Evolutionary conservation across 2,797 vertebrate species (phyloP).

Genomic region (Gymnoscopelus braueri): DNA sequence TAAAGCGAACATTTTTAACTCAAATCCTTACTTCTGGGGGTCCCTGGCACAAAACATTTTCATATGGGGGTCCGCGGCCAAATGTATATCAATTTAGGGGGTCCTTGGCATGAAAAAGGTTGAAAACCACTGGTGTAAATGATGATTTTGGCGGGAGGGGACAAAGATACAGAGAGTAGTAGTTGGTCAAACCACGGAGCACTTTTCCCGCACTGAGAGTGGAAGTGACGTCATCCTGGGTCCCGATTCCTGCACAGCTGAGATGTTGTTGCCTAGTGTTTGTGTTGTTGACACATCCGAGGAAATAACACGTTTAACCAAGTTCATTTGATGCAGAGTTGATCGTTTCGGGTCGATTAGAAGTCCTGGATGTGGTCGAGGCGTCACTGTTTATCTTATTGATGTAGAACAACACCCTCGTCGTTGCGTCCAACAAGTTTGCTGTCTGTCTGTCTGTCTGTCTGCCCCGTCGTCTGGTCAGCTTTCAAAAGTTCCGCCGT

Average conservation of each 20-base stretch:
- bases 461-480: conserved; percentile 23
- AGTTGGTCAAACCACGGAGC: not conserved
- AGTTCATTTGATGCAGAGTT: not conserved
- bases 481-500: conserved; percentile 34
- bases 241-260: not conserved
- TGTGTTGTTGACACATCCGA: conserved; percentile 1
- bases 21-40: too few relatives aligned
- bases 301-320: conserved; percentile 4
- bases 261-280: not conserved
- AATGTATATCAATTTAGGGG: too few relatives aligned
- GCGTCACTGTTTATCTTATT: conserved; percentile 3
- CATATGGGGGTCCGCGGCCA: too few relatives aligned
- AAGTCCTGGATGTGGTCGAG: not conserved
- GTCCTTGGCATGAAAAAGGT: too few relatives aligned
- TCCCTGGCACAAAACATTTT: too few relatives aligned
- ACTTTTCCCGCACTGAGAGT: conserved; percentile 51
- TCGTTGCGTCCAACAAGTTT: conserved; percentile 11
- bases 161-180: not conserved
- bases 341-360: not conserved
- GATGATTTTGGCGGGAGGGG: conserved; percentile 7
- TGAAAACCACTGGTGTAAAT: too few relatives aligned
- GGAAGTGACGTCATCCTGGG: conserved; percentile 59
- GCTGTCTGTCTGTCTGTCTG: not conserved
- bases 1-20: too few relatives aligned
- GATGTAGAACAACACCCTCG: conserved; percentile 14